These are phyloP conservation scores for Chaetodon auriga DNA, from an alignment of 2,113 vertebrate species.

Conservation along the genomic window DNA sequence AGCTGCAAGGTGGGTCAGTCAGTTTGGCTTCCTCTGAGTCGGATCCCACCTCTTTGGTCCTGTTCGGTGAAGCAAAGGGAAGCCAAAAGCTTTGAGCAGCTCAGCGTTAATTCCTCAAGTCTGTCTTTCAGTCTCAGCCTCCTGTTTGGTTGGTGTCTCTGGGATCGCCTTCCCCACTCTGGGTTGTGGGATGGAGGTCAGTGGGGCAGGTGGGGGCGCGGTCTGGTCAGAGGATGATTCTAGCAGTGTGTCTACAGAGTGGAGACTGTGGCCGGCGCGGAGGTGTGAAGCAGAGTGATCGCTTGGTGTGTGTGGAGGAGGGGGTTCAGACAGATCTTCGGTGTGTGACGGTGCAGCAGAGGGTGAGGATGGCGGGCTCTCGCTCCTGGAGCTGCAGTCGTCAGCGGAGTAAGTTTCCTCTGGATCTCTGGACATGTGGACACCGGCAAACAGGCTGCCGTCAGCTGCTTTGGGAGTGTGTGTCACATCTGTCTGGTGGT, in stretches of 20 bases:
- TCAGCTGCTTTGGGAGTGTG: too few relatives aligned
- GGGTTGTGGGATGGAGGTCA: background rate
- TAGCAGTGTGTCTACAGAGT: background rate
- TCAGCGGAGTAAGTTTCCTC: background rate
- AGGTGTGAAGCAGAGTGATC: background rate
- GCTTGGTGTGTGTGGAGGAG: background rate
- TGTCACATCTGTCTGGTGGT: too few relatives aligned
- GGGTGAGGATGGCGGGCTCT: background rate
- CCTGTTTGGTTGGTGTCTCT: background rate
- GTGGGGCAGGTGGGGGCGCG: background rate
- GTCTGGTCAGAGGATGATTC: background rate
- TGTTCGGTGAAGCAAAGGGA: background rate
- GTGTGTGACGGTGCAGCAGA: rapidly evolving
- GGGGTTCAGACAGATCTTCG: background rate
- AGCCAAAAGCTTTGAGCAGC: background rate
- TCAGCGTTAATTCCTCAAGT: background rate
- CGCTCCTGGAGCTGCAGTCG: slow-evolving; percentile 16
- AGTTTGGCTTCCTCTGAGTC: too few relatives aligned
- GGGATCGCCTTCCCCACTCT: background rate
- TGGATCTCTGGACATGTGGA: background rate
- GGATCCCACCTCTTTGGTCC: too few relatives aligned
- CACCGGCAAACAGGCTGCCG: background rate
- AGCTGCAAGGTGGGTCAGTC: background rate
- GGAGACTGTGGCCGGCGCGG: background rate
- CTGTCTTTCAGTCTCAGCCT: background rate